Percentiles rank a stretch among this genome's conserved stretches.
Conservation (phyloP, 2,113 vertebrate genomes). For the Periophthalmodon schlosseri region DNA sequence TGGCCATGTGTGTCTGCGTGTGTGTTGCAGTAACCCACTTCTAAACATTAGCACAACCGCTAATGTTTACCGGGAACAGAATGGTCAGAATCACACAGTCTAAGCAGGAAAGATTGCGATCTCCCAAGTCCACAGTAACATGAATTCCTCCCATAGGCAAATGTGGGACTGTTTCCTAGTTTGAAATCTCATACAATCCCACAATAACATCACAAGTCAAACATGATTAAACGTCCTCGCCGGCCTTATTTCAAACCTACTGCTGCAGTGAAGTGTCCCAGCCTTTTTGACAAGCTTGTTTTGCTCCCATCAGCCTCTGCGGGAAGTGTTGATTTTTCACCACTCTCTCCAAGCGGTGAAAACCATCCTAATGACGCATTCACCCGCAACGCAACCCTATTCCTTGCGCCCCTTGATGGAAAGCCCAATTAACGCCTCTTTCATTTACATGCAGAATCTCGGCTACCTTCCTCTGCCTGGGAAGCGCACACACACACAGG, state of each 20-base stretch:
- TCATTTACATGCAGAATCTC: conserved; percentile 56
- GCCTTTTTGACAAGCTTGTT: neutral
- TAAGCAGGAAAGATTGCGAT: neutral
- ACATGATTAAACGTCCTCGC: neutral
- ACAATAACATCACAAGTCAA: conserved; percentile 1
- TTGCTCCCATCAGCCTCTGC: neutral
- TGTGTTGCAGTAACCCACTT: neutral
- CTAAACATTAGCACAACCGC: neutral
- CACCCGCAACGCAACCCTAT: conserved; percentile 23
- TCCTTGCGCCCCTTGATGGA: conserved; percentile 14
- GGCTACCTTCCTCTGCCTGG: conserved; percentile 47
- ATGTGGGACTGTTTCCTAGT: neutral
- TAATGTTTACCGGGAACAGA: neutral
- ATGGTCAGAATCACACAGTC: neutral
- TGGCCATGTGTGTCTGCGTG: too few species aligned
- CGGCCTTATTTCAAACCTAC: neutral
- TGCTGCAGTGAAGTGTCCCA: neutral
- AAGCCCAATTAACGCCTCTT: conserved; percentile 32
- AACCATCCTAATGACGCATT: conserved; percentile 38
- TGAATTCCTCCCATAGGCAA: neutral
- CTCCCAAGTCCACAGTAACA: conserved; percentile 3
- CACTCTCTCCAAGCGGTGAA: conserved; percentile 18
- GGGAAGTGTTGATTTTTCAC: conserved; percentile 28
- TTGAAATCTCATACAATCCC: neutral
- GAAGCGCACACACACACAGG: conserved; percentile 40